A percentile compares a stretch with the other conserved stretches of the same genome.
phyloP scores from a whole-genome alignment of 2,113 vertebrate genomes.

The Probosciger aterrimus region DNA sequence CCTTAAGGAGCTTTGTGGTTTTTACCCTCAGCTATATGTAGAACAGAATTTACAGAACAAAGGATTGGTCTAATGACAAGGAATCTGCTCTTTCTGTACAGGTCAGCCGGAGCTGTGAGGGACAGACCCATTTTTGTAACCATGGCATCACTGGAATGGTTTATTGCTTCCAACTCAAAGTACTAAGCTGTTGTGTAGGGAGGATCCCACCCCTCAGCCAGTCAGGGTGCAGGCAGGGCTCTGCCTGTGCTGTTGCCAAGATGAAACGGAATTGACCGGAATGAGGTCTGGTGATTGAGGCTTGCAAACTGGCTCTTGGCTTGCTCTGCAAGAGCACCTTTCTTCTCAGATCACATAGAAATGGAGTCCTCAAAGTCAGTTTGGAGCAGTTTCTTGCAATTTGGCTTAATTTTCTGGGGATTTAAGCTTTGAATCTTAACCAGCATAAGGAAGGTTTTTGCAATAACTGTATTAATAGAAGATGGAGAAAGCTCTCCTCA shows the following conservation, averaged over 20 bases:
- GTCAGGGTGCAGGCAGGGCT: neutral
- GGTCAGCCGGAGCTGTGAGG: neutral
- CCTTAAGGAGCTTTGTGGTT: neutral
- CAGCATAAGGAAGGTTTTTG: neutral
- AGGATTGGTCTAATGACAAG: neutral
- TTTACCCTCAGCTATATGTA: neutral
- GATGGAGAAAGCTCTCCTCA: neutral
- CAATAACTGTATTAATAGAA: neutral
- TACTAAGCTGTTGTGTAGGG: neutral
- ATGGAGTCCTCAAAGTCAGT: neutral
- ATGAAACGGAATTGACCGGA: neutral
- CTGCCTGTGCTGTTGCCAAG: neutral
- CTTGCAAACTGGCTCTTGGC: neutral
- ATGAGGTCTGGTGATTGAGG: neutral
- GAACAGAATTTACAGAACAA: neutral
- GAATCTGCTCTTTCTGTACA: neutral
- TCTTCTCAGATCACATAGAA: neutral
- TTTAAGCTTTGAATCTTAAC: neutral
- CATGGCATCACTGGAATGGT: neutral
- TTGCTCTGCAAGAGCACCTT: neutral
- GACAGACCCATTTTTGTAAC: neutral
- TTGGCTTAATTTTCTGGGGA: neutral
- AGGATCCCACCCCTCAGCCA: neutral
- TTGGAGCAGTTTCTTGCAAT: neutral
- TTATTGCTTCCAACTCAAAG: neutral